Evolutionary conservation across 2,888 invertebrate species (phyloP), one percentile per base, ranked within the genome.

Genomic region (Callimorpha dominula): DNA sequence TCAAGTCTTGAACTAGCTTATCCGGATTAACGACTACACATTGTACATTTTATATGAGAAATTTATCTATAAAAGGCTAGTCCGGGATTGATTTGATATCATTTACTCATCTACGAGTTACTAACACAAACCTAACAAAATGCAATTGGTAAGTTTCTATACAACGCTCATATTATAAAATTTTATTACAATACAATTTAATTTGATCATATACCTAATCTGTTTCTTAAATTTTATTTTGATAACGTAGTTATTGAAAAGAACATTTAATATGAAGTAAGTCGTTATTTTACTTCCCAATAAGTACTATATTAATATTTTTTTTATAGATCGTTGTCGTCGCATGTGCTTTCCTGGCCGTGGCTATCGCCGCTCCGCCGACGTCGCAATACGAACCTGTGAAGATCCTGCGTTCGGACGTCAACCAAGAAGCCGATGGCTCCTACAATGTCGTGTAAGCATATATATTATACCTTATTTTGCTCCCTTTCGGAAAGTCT

Each of bases 301-400:
- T n/a, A 54, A 54, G 17, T 17, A n/a, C n/a, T n/a, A n/a, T 54
- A n/a, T 8, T 5, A n/a, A 31, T 31, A 31, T 31, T n/a, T 54
- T n/a, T n/a, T 31, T 43, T 43, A 57, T n/a, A 81, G 81, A 70
- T 80, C 49, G 52, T 92, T 81, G 77, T 88, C 43, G 90, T 89
- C 78, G 89, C 88, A 68, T 84, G 93, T 70, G 92, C 93, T 81
- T 81, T 94, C n/a, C 90, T 91, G 88, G 94, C 92, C 66, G 74
- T 87, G 77, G 91, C 86, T 66, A 80, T 81, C 69, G 92, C 93
- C 75, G 89, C 86, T 52, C 89, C 91, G 14, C 80, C 72, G 1
- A 88, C 84, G 0, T 73, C 54, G 54, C n/a, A 77, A 17, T 2
- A n/a, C 17, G 86, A 86, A 65, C 80, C 79, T 0, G 7, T 74